Base-by-base conservation (phyloP, 2,113 vertebrate species). In the Guaruba guarouba region DNA sequence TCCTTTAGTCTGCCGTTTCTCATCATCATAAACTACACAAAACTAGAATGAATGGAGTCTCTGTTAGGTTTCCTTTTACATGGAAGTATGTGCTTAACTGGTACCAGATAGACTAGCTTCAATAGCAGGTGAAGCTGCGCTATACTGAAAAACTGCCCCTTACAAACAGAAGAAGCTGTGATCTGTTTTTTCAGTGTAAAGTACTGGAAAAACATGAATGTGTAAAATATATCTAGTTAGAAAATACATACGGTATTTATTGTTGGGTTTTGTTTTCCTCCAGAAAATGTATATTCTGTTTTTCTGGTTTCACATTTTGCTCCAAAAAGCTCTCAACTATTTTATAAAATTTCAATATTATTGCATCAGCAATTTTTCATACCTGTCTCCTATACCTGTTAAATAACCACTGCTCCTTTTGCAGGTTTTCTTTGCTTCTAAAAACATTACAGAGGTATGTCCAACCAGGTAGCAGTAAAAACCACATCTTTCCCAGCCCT, bases 401-500 rank as follows among this genome's bases (percentile, higher is more conserved):
- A 99, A 95, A 70, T 96, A 92, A 12, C 97, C 97, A n/a, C 92
- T 96, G 52, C 92, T 97, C 28, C 78, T 90, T 83, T 90, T 86
- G 90, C 99, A 99, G 17, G 90, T 93, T 82, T 84, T 97, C 80
- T 98, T 98, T 76, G 99, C 99, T 41, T 99, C 98, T 76, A 97
- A 73, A 97, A 99, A 99, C 0, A 97, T 98, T 92, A 98, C 97
- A 35, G 92, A 92, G 57, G 98, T 97, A 6, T 97, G 90, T 90
- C 98, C 98, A 89, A 98, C 97, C 28, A 98, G 97, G 93, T 99
- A 99, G 86, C 99, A 99, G 81, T 98, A 98, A 48, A 97, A 98
- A 2, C 97, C 97, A 44, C 97, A 96, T 87, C 98, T 98, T 93
- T 98, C 78, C 96, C 98, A 99, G 24, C 99, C 99, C 99, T 99